Evolutionary conservation across 2,113 vertebrate species (phyloP).

Genomic region (Hippocampus mohnikei): DNA sequence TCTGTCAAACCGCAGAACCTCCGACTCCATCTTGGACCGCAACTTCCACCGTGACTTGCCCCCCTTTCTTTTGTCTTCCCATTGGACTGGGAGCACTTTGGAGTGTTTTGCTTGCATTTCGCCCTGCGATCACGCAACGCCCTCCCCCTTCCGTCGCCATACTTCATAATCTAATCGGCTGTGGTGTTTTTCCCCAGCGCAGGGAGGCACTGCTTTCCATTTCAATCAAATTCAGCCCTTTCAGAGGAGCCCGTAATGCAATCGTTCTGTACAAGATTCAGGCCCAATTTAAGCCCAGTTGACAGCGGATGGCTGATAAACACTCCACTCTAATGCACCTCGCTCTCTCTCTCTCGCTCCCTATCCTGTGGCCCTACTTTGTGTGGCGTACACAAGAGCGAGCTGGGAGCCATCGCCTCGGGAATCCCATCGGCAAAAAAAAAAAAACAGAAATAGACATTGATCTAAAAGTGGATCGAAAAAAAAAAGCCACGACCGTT

Average conservation of each 20-base stretch:
- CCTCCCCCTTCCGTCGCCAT: conserved; percentile 22
- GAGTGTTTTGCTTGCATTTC: conserved; percentile 40
- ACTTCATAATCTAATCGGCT: conserved; percentile 65
- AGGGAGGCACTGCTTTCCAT: conserved; percentile 67
- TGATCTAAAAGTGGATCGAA: no score
- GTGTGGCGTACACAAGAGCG: conserved; percentile 38
- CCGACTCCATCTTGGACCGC: conserved; percentile 41
- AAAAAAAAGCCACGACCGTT: no score
- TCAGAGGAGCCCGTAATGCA: conserved; percentile 65
- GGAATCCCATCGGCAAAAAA: conserved; percentile 21
- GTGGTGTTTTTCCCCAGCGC: conserved; percentile 55
- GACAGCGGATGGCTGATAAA: conserved; percentile 67
- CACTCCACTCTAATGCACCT: conserved; percentile 35
- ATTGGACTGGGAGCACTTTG: conserved; percentile 13
- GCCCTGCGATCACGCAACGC: conserved; percentile 22
- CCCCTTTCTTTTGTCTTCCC: conserved; percentile 6
- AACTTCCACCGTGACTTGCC: background rate
- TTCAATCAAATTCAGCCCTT: conserved; percentile 68
- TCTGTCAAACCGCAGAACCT: conserved; percentile 59
- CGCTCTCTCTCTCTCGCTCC: conserved; percentile 30
- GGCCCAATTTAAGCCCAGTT: conserved; percentile 60
- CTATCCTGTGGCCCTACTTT: conserved; percentile 29
- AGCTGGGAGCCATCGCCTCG: conserved; percentile 17
- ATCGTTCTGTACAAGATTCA: conserved; percentile 58
- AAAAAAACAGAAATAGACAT: background rate